A percentile compares a stretch with the other conserved stretches of the same genome.
phyloP scores from a whole-genome alignment of 2,113 vertebrate species.

The Nerophis lumbriciformis region DNA sequence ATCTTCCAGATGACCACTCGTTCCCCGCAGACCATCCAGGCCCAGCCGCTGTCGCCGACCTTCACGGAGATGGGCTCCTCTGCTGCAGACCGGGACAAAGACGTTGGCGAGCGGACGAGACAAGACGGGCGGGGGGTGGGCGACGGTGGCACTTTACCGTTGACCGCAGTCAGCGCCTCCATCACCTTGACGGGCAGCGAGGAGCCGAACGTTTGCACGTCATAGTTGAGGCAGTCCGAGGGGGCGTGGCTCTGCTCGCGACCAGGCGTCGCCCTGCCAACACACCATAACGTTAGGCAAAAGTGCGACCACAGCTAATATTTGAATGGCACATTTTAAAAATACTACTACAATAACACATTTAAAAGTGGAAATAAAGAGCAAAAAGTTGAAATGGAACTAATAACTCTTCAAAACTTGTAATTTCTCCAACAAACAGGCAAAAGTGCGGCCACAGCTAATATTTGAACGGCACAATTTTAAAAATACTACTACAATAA shows the following conservation, averaged over 20 bases:
- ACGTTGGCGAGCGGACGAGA: not conserved
- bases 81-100: slow-evolving; percentile 51
- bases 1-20: slow-evolving; percentile 92
- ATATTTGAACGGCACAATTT: too few species aligned
- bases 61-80: slow-evolving; percentile 82
- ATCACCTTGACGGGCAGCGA: slow-evolving; percentile 93
- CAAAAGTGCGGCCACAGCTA: too few species aligned
- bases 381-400: too few species aligned
- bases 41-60: slow-evolving; percentile 88
- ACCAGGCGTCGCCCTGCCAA: slow-evolving; percentile 79
- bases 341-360: too few species aligned
- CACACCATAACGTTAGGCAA: not conserved
- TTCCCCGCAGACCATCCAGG: slow-evolving; percentile 88
- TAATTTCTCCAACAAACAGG: too few species aligned
- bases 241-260: slow-evolving; percentile 74
- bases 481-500: too few species aligned
- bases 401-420: too few species aligned
- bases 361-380: too few species aligned
- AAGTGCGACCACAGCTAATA: too few species aligned
- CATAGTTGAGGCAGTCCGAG: slow-evolving; percentile 81
- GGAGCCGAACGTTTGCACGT: slow-evolving; percentile 87
- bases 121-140: not conserved
- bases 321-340: too few species aligned
- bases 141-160: slow-evolving; percentile 66
- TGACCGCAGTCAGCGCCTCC: slow-evolving; percentile 85